Base-by-base conservation (phyloP, 2,888 invertebrate genomes). In the Drosophila meridiana region DNA sequence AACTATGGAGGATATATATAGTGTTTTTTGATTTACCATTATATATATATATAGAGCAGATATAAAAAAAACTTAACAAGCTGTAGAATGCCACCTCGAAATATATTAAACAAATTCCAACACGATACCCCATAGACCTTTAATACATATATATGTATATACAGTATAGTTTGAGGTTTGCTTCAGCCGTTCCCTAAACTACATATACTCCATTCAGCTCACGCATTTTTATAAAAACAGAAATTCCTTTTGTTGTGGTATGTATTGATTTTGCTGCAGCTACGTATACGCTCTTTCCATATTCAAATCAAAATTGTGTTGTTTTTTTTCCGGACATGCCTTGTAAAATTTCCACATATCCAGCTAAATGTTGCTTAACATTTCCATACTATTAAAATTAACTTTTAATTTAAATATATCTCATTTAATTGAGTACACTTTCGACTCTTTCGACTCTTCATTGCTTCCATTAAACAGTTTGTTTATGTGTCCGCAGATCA, bases 201-300 rank as follows among this genome's bases (percentile, higher is more conserved):
- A 20, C 20, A 48, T 52, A 52, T 52, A 36, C 52, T 36, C 20
- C 20, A 11, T 4, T 13, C 34, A 52, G 13, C 13, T 11, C 20
- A 1, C n/a, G 9, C 30, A 50, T 9, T 4, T n/a, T n/a, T 9
- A n/a, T 32, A n/a, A 7, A 34, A 52, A 32, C 20, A 20, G 20
- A 34, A 50, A 34, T 20, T 20, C 11, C 1, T 20, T 52, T 13
- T 52, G 34, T 36, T 42, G n/a, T 52, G 75, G 28, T 40, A 47
- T 38, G 47, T 67, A 72, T 77, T 63, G 69, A 69, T 65, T 78
- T 58, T 58, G 20, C 11, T 14, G 20, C 11, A 20, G 32, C n/a
- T 20, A 11, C 11, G n/a, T 5, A 32, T 20, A n/a, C 20, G 20
- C n/a, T 34, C 8, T 26, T 45, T 40, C 6, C 11, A 3, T 38